These are phyloP conservation scores for Caenorhabditis inopinata DNA, from an alignment of 1,140 invertebrate species.

Conservation along the genomic window DNA sequence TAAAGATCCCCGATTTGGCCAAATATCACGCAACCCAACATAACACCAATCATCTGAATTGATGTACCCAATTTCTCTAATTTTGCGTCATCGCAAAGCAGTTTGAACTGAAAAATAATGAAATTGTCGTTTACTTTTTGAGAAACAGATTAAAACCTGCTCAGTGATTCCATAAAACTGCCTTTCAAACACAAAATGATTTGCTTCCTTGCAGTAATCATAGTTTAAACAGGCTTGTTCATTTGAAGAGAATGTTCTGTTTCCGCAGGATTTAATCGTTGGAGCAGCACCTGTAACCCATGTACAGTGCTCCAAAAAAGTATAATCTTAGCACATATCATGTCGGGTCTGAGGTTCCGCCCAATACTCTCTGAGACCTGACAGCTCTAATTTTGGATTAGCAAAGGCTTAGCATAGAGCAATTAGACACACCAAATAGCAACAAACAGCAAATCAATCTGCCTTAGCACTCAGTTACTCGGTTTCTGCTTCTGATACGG, in stretches of 20 bases:
- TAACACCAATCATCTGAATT: background rate
- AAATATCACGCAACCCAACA: background rate
- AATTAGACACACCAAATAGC: too few species aligned
- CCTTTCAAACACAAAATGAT: background rate
- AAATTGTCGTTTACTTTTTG: background rate
- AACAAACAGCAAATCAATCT: too few species aligned
- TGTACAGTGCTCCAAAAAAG: background rate
- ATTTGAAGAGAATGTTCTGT: background rate
- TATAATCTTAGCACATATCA: too few species aligned
- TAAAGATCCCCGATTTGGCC: constrained; percentile 10
- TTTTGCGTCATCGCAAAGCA: background rate
- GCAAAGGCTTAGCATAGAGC: too few species aligned
- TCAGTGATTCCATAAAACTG: constrained; percentile 11
- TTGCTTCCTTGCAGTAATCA: background rate
- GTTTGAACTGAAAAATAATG: background rate
- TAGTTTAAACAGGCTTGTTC: background rate
- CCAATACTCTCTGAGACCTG: too few species aligned
- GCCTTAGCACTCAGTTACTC: too few species aligned
- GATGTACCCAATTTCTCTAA: background rate
- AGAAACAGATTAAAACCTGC: background rate
- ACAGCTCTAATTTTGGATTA: too few species aligned
- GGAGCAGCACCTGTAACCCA: background rate
- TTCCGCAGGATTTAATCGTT: constrained; percentile 1
- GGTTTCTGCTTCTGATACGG: too few species aligned
- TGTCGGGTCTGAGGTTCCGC: too few species aligned